Evolutionary conservation across 2,797 vertebrate species (phyloP).

Genomic region (Sebastiscus albofasciatus): DNA sequence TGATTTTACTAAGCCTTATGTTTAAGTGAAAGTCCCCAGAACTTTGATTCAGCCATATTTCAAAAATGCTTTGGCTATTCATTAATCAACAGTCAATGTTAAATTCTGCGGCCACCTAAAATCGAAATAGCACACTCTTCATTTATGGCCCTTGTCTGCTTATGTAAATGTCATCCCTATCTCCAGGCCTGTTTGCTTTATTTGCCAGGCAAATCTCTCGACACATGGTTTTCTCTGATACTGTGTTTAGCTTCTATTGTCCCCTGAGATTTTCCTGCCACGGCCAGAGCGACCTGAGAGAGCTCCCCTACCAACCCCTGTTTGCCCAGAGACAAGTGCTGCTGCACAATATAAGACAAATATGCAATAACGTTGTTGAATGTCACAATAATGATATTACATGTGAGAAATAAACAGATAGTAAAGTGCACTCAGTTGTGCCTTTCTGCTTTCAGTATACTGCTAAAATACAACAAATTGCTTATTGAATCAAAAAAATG

Average conservation of each 20-base stretch:
- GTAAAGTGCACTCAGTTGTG: no score
- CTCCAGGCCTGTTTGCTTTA: conserved; percentile 30
- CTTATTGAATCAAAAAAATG: no score
- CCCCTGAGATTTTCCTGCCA: conserved; percentile 33
- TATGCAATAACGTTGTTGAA: no score
- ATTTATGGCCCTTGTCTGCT: conserved; percentile 36
- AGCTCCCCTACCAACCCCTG: background rate
- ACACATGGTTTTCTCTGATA: conserved; percentile 27
- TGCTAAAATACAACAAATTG: no score
- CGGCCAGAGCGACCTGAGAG: background rate
- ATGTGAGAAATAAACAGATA: no score
- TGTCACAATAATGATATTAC: no score
- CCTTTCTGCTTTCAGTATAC: no score
- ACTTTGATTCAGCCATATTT: conserved; percentile 8
- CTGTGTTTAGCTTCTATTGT: conserved; percentile 51
- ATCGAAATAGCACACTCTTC: conserved; percentile 12
- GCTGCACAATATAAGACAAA: background rate
- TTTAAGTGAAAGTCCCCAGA: background rate
- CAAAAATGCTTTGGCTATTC: background rate
- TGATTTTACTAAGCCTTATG: background rate
- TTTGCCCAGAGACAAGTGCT: background rate
- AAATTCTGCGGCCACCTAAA: conserved; percentile 2
- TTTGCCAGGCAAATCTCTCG: conserved; percentile 58
- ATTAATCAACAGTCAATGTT: conserved; percentile 7
- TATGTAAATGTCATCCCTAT: conserved; percentile 58